A percentile compares a stretch with the other conserved stretches of the same genome.
Evolutionary conservation across 2,797 vertebrate species (phyloP).

Genomic region (Siniperca obscura): DNA sequence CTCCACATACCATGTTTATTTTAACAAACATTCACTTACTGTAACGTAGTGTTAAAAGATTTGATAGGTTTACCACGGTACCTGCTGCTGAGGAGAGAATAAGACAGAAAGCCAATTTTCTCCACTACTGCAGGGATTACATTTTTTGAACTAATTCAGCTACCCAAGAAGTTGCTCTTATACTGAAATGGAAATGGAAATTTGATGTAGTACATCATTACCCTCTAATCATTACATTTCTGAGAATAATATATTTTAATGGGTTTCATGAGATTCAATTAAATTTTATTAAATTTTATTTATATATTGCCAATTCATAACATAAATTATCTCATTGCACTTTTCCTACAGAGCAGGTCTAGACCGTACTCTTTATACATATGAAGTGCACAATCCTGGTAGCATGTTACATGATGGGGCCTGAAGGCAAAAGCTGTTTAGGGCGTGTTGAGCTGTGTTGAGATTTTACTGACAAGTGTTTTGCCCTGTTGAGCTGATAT

Average conservation of each 20-base stretch:
- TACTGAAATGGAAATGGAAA: conserved; percentile 4
- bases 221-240: background rate
- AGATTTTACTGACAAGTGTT: conserved; percentile 52
- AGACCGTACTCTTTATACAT: background rate
- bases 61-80: conserved; percentile 16
- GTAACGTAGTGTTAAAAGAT: background rate
- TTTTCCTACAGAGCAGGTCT: too few relatives aligned
- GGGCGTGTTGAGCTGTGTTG: conserved; percentile 12
- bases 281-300: too few relatives aligned
- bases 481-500: conserved; percentile 47
- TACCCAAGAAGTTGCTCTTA: background rate
- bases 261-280: background rate
- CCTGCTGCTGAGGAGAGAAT: conserved; percentile 24
- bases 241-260: background rate
- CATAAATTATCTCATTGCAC: too few relatives aligned
- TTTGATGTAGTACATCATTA: background rate
- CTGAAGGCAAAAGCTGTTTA: conserved; percentile 11
- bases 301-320: too few relatives aligned
- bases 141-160: conserved; percentile 22
- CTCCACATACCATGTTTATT: conserved; percentile 23
- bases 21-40: conserved; percentile 21
- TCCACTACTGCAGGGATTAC: background rate
- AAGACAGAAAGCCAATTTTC: conserved; percentile 7
- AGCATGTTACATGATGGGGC: background rate
- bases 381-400: background rate